Conservation (phyloP, 2,797 vertebrate genomes). For the Allobates femoralis region DNA sequence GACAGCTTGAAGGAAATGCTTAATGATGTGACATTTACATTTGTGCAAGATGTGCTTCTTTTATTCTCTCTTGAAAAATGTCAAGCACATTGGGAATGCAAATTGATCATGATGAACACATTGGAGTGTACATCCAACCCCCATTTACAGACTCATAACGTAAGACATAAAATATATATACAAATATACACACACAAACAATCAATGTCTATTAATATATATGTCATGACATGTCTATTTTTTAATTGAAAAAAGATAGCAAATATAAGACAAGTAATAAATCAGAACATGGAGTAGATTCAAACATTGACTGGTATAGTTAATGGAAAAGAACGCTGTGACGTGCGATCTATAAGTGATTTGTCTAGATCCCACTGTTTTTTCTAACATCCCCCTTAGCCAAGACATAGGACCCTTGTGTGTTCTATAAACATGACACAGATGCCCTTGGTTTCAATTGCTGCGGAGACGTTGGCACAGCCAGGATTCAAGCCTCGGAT, state of each 20-base stretch:
- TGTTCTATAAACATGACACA: conserved; percentile 75
- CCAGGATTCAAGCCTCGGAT: conserved; percentile 42
- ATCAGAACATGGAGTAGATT: not conserved
- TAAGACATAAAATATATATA: not conserved
- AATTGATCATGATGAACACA: not conserved
- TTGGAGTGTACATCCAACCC: not conserved
- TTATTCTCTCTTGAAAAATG: not conserved
- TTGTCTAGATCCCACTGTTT: conserved; percentile 58
- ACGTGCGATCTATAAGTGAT: conserved; percentile 35
- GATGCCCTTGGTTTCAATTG: conserved; percentile 74
- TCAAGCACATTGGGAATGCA: not conserved
- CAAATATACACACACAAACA: not conserved
- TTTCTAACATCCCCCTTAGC: conserved; percentile 59
- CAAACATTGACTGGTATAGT: conserved; percentile 19
- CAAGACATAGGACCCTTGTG: conserved; percentile 73
- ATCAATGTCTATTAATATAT: not conserved
- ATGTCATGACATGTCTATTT: not conserved
- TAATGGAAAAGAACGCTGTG: conserved; percentile 33
- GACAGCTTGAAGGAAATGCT: not conserved
- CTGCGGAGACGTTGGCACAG: conserved; percentile 62
- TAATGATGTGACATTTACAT: conserved; percentile 3
- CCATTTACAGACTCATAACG: no score
- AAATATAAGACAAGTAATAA: not conserved
- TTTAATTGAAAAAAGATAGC: not conserved
- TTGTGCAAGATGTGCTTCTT: not conserved